Evolutionary conservation across 1,140 invertebrate genomes (phyloP).

Genomic region (Asobara japonica): DNA sequence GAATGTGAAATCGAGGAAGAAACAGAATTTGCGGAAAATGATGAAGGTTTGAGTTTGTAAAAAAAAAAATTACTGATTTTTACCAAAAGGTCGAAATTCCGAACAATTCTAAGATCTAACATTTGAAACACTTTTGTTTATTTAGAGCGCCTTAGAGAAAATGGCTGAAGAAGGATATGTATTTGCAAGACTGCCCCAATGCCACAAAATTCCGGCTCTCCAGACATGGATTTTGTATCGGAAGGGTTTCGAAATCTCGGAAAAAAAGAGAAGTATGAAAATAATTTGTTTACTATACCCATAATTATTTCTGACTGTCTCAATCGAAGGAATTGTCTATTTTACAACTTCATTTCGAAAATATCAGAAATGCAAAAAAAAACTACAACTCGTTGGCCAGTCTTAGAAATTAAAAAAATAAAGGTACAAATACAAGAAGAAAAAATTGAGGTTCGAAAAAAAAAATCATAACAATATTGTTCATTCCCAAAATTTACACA

Average conservation of each 20-base stretch:
- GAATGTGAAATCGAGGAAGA: background rate
- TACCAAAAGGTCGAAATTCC: background rate
- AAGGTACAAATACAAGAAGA: too few species aligned
- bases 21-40: background rate
- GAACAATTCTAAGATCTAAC: background rate
- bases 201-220: conserved; percentile 52
- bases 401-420: too few species aligned
- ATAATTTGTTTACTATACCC: background rate
- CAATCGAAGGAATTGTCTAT: background rate
- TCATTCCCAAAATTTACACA: too few species aligned
- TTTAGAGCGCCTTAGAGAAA: conserved; percentile 50
- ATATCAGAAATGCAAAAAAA: too few species aligned
- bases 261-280: conserved; percentile 51
- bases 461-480: too few species aligned
- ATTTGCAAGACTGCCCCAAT: conserved; percentile 55
- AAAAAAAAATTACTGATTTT: too few species aligned
- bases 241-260: conserved; percentile 41
- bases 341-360: too few species aligned
- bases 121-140: background rate
- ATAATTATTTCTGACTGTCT: background rate
- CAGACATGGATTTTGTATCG: conserved; percentile 54
- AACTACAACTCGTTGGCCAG: too few species aligned
- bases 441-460: too few species aligned
- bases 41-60: conserved; percentile 3
- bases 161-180: conserved; percentile 53